phyloP scores from a whole-genome alignment of 2,113 vertebrate species.

The Marmota monax region DNA sequence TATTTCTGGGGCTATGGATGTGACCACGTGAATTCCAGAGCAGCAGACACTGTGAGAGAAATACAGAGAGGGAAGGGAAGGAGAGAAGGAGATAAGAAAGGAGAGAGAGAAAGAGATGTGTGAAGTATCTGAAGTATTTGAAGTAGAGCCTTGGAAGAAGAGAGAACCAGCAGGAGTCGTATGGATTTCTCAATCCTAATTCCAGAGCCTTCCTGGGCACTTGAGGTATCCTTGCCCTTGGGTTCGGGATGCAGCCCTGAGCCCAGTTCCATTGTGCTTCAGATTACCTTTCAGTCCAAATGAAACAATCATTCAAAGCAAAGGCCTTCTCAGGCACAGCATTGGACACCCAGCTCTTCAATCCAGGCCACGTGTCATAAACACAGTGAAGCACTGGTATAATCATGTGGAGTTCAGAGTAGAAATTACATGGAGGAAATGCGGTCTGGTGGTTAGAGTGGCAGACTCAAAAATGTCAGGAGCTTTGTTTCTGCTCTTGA shows the following conservation, averaged over 20 bases:
- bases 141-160: neutral
- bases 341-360: slow-evolving; percentile 58
- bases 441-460: slow-evolving; percentile 9
- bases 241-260: neutral
- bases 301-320: slow-evolving; percentile 40
- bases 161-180: neutral
- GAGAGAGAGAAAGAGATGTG: neutral
- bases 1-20: neutral
- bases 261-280: neutral
- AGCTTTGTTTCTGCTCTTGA: slow-evolving; percentile 61
- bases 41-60: neutral
- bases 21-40: neutral
- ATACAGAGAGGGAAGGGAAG: too few relatives aligned
- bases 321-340: slow-evolving; percentile 4
- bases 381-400: slow-evolving; percentile 41
- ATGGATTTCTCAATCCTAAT: neutral
- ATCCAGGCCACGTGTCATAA: slow-evolving; percentile 35
- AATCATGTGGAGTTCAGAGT: slow-evolving; percentile 58
- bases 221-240: neutral
- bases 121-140: neutral
- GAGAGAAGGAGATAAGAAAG: too few relatives aligned
- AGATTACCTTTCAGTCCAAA: neutral
- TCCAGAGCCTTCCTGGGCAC: neutral
- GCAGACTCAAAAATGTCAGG: slow-evolving; percentile 60
- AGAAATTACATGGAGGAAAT: slow-evolving; percentile 65